Evolutionary conservation across 2,888 invertebrate genomes (phyloP), one percentile per base, ranked within the genome.

Genomic region (Morpho deidamia): DNA sequence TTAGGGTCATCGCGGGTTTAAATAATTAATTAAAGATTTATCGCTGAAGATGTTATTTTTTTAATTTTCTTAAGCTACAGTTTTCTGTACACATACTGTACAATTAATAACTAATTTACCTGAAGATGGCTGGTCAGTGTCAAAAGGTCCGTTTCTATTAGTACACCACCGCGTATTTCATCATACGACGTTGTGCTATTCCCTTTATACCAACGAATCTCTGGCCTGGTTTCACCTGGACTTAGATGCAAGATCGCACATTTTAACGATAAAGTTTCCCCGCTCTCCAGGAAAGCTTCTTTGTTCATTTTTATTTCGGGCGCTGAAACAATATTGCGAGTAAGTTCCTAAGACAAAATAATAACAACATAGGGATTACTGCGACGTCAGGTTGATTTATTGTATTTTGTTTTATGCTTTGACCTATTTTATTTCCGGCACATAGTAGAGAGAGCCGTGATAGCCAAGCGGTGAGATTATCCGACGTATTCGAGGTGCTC

Each of bases 111-210:
- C 9, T 8, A 32, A 40, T 52, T 55, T 70, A 87, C 88, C 81
- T 88, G 88, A 46, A 88, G 78, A 63, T 88, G 85, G 60, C 81
- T 85, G 0, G 83, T 83, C 34, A 87, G 66, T 3, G 80, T 82
- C 53, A 86, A 61, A 44, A 81, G 83, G 61, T 88, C 87, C 1
- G 88, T 87, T 59, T 88, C 88, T 7, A 88, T 76, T 2, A 84
- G 70, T 10, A 88, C 85, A 46, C 92, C 92, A 56, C 93, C 86
- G 50, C 88, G 66, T 7, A 78, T 56, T 61, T 87, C 87, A 39
- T 89, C 88, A 34, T 88, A 61, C 0, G 83, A 76, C 1, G 70
- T 65, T 1, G 73, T 74, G 38, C 60, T 74, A 55, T 83, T 81
- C 0, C 84, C 86, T 43, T 80, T 69, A 57, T 80, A 85, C 88